Evolutionary conservation across 1,140 invertebrate species (phyloP), one percentile per base, ranked within the genome.

Genomic region (Phymastichus coffea): DNA sequence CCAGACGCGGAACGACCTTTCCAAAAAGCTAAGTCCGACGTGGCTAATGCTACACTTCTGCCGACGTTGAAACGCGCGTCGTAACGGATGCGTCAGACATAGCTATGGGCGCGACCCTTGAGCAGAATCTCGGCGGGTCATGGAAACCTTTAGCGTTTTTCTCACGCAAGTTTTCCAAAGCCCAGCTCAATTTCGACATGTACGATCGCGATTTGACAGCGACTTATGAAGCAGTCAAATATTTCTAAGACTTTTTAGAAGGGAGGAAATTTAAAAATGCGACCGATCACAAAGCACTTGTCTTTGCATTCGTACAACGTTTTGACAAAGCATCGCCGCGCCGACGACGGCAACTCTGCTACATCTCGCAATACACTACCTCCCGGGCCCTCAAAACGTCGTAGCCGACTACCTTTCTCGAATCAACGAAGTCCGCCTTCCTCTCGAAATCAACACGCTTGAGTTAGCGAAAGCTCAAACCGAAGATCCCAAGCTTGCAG

Each of bases 201-300:
- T 74, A 69, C 40, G 69, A 72, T 63, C 41, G 64, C 9, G 70
- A 77, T 38, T 61, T 75, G 0, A 44, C 66, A 22, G 72, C 69
- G 1, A 65, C 71, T 3, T 70, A 67, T 48, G 12, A 54, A 12
- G 66, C 71, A 0, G 52, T 80, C 19, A 63, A 69, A 61, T 52
- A 72, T 51, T 75, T 76, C 52, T 20, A 63, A 23, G 58, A 66
- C 44, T 55, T 71, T 23, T 22, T 72, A 2, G 70, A 73, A 61
- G 70, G 67, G 3, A 46, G 63, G 8, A 15, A 53, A 15, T 66
- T 66, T 25, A 17, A 12, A 4, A 56, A 70, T 19, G 14, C 20
- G 8, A 64, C 59, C 6, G 63, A 65, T 9, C 64, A 65, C 19
- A 66, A 63, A 55, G 53, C 57, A 7, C 15, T 66, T 0, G 30